Conservation (phyloP, 2,797 vertebrate species). For the Sebastes iracundus region DNA sequence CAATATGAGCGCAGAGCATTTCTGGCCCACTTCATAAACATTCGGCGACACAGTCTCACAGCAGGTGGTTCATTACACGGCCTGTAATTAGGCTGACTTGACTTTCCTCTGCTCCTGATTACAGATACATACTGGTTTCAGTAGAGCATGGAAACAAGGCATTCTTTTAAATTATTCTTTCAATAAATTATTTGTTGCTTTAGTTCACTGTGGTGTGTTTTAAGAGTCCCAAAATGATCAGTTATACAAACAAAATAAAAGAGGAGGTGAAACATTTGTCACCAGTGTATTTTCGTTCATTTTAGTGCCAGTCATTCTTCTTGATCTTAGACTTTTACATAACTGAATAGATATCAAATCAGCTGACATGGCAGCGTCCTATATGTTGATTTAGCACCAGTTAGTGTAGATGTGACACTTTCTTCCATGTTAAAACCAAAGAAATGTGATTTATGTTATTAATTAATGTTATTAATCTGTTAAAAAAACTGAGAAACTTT, state of each 20-base stretch:
- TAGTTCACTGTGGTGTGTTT: conserved; percentile 9
- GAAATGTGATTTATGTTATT: background rate
- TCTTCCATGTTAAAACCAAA: background rate
- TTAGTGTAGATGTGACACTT: background rate
- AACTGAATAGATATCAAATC: background rate
- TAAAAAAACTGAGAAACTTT: background rate
- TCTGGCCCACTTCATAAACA: conserved; percentile 60
- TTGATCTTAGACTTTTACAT: background rate
- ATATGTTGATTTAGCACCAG: background rate
- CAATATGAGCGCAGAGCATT: conserved; percentile 44
- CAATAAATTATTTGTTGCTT: conserved; percentile 45
- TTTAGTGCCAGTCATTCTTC: background rate
- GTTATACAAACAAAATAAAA: background rate
- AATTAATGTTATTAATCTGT: background rate
- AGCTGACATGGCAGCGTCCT: background rate
- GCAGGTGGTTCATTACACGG: conserved; percentile 77
- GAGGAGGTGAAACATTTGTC: background rate
- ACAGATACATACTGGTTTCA: conserved; percentile 74
- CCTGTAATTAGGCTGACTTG: conserved; percentile 76
- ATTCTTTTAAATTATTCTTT: conserved; percentile 44
- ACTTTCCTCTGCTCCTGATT: conserved; percentile 74
- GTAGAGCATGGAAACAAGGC: conserved; percentile 53
- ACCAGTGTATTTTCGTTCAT: background rate
- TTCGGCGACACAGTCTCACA: conserved; percentile 59
- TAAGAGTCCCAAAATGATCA: background rate